Base-by-base conservation (phyloP, 2,113 vertebrate genomes). In the Kryptolebias marmoratus region DNA sequence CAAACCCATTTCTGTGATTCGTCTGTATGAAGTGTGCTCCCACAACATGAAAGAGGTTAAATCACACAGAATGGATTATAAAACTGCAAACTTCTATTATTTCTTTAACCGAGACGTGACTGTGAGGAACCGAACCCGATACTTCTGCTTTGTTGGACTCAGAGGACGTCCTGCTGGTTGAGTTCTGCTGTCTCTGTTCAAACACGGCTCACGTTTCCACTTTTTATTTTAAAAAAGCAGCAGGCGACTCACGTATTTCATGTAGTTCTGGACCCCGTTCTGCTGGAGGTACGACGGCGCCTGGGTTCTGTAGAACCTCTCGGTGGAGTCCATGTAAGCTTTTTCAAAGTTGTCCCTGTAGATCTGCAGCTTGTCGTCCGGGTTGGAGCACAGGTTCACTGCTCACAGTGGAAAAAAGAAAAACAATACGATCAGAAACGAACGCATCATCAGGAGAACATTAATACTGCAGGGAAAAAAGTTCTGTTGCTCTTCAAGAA, bases 311-410 rank as follows among this genome's bases (percentile, higher is more conserved):
- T 99, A 99, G 94, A 99, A 99, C 89, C 97, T 95, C 93, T 99
- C 98, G 11, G 98, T 99, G 52, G 98, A 99, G 89, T 99, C 98
- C 94, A 99, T 94, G 85, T 99, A 99, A 0, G 97, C 97, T 82
- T 99, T 99, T 92, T 99, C 98, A 95, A 99, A 99, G 94, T 99
- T 99, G 90, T 99, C 98, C 79, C 97, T 95, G 93, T 99, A 99
- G 90, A 99, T 99, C 86, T 99, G 97, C 86, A 99, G 95, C 88
- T 99, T 99, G 94, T 99, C 97, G 12, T 99, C 98, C 2, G 96
- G 95, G 94, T 98, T 99, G 85, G 97, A 99, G 92, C 98, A 99
- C 77, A 99, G 93, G 83, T 99, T 99, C 91, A 99, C 98, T 99
- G 93, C 31, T 59, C 75, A 52, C 12, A 63, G 42, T 12, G 32